phyloP scores from a whole-genome alignment of 2,888 invertebrate genomes.

The Sialis lutaria region DNA sequence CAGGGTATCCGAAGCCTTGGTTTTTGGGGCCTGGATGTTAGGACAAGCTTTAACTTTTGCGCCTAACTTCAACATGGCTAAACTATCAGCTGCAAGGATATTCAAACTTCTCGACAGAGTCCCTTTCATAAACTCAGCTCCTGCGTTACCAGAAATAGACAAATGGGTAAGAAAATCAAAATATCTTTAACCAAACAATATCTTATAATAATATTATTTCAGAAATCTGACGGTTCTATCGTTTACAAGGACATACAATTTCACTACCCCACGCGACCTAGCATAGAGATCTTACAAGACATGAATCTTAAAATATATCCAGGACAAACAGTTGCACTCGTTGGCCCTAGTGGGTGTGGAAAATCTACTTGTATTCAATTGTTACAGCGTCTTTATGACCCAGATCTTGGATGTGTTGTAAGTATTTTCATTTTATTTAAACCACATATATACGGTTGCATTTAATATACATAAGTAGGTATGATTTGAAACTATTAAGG shows the following conservation, averaged over 20 bases:
- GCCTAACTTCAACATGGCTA: conserved; percentile 57
- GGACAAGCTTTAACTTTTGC: conserved; percentile 63
- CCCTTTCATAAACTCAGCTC: conserved; percentile 34
- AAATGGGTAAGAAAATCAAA: conserved; percentile 24
- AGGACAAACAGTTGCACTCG: conserved; percentile 57
- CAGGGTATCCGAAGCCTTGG: conserved; percentile 56
- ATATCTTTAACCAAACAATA: neutral
- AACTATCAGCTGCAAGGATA: conserved; percentile 50
- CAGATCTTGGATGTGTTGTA: conserved; percentile 39
- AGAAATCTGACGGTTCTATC: conserved; percentile 51
- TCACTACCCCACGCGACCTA: conserved; percentile 66
- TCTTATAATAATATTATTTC: conserved; percentile 11
- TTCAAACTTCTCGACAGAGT: conserved; percentile 42
- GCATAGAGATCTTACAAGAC: conserved; percentile 54
- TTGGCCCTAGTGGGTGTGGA: conserved; percentile 65
- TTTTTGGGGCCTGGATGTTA: conserved; percentile 66
- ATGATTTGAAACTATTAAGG: no score
- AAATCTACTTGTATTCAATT: conserved; percentile 70
- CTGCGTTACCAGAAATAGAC: conserved; percentile 25
- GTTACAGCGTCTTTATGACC: conserved; percentile 64
- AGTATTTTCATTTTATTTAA: no score
- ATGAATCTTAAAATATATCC: conserved; percentile 46
- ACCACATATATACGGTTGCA: no score
- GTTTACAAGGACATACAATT: conserved; percentile 53
- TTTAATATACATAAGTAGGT: no score